Evolutionary conservation across 2,797 vertebrate species (phyloP), one percentile per base, ranked within the genome.

Genomic region (Etheostoma nigrum): DNA sequence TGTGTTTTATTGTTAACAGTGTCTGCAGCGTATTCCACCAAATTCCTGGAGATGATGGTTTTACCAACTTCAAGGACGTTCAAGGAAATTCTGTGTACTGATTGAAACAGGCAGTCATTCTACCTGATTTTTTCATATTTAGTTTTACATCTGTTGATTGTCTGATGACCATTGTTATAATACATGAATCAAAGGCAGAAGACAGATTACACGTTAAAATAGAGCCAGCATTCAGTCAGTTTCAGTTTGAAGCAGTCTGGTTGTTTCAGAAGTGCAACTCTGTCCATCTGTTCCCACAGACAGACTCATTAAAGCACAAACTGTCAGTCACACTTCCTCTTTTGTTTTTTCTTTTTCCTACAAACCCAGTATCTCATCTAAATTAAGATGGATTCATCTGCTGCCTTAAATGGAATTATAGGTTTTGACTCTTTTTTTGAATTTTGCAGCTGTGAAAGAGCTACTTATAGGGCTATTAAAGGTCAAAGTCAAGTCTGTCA

Each of bases 291-390:
- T 60, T 16, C 25, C 15, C 4, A 21, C 18, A 45, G 23, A 63
- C 44, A 30, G 51, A 36, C 9, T 65, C 27, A 16, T n/a, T 55
- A 25, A 48, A 67, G 25, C 23, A 58, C 53, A 78, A 27, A 52
- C 23, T 58, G 10, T 73, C 30, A 19, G 65, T 65, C 27, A 42
- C 60, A 12, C 78, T 76, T 75, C 52, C 61, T 77, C 54, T 68
- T 65, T 82, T 9, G 25, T 6, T 6, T 58, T 66, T 23, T 25
- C 1, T 40, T 59, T 19, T 42, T 44, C 53, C 47, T n/a, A 59
- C 48, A 51, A 63, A 33, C 57, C 4, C 72, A n/a, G 4, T 48
- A 9, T 70, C 33, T 33, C 25, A 23, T 64, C 23, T 55, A 14
- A 54, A 7, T 21, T 1, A n/a, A 66, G 10, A 6, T n/a, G 27